A percentile compares a stretch with the other conserved stretches of the same genome.
Evolutionary conservation across 2,797 vertebrate genomes (phyloP).

Genomic region (Eidolon dupreanum): DNA sequence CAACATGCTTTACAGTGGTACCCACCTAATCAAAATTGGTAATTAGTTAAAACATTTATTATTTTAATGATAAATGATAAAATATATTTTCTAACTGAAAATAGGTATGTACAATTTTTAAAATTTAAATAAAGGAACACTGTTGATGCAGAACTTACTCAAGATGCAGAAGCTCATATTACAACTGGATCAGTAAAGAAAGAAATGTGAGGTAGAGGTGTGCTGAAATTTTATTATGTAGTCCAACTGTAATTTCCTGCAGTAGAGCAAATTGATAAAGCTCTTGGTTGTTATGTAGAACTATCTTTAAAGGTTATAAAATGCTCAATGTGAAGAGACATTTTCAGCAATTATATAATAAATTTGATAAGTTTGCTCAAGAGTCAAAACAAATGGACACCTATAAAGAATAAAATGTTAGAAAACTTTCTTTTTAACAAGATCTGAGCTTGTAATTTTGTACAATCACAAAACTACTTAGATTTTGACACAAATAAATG

Average conservation of each 20-base stretch:
- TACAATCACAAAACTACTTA: neutral
- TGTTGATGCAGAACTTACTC: neutral
- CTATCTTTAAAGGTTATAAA: neutral
- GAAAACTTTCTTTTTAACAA: neutral
- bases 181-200: neutral
- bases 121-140: neutral
- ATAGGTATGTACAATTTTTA: neutral
- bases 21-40: neutral
- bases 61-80: neutral
- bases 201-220: neutral
- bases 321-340: neutral
- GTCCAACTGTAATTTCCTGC: neutral
- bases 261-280: neutral
- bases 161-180: neutral
- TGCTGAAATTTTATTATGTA: neutral
- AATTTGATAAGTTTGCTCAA: neutral
- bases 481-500: neutral
- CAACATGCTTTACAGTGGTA: neutral
- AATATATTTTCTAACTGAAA: constrained; percentile 3
- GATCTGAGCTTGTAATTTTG: neutral
- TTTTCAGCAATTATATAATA: neutral
- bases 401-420: neutral
- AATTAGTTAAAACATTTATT: neutral
- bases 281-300: neutral
- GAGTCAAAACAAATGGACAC: neutral